Percentiles rank a stretch among this genome's conserved stretches.
Conservation (phyloP, 35 echinoderm and acorn worm species). For the Lytechinus variegatus region DNA sequence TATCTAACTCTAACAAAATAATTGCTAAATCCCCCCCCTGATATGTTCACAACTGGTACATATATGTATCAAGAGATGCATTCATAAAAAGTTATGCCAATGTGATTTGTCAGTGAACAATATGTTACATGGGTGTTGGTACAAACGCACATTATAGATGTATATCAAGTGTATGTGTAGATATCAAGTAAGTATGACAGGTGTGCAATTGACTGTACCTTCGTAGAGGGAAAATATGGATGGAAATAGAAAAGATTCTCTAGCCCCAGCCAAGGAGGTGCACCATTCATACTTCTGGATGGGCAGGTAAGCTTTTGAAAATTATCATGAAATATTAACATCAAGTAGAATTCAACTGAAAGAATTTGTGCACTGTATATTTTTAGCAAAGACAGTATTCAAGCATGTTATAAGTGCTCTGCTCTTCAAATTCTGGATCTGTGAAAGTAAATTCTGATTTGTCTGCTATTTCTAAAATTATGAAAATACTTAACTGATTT, state of each 20-base stretch:
- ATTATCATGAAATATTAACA: neutral
- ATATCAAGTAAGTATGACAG: neutral
- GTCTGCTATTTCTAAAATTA: too few species aligned
- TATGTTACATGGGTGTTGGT: neutral
- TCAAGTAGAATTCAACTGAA: neutral
- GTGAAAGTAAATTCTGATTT: too few species aligned
- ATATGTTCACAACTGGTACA: neutral
- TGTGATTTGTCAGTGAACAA: neutral
- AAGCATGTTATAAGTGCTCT: neutral
- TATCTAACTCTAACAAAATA: too few species aligned
- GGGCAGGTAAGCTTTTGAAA: neutral
- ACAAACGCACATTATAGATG: neutral
- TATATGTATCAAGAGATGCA: too few species aligned
- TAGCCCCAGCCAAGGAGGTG: conserved; percentile 31
- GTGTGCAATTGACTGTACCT: conserved; percentile 15
- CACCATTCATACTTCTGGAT: conserved; percentile 30
- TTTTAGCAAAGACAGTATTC: neutral
- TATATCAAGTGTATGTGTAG: neutral
- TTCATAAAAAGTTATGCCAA: neutral
- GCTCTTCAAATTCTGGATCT: neutral
- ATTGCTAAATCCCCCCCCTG: neutral
- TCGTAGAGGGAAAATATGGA: neutral
- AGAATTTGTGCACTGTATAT: neutral
- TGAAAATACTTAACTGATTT: too few species aligned
- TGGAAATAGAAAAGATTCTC: neutral